These are phyloP conservation scores for Cynoglossus semilaevis DNA, from an alignment of 2,113 vertebrate species.

Conservation along the genomic window DNA sequence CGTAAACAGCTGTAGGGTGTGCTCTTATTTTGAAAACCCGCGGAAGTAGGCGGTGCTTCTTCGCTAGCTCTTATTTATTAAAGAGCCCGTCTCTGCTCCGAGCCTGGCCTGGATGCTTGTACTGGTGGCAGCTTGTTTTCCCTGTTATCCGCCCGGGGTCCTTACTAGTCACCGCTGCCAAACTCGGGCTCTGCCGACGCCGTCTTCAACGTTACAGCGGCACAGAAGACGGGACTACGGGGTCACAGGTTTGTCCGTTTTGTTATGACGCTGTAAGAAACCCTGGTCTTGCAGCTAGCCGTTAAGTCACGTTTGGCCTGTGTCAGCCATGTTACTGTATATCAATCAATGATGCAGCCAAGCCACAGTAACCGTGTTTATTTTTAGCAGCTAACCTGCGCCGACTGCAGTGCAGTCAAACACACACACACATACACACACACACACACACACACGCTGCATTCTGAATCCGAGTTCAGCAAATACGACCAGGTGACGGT, in stretches of 20 bases:
- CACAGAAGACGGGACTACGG: slow-evolving; percentile 42
- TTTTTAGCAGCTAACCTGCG: slow-evolving; percentile 71
- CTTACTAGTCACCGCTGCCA: slow-evolving; percentile 54
- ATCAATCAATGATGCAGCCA: slow-evolving; percentile 72
- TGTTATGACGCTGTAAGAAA: not conserved
- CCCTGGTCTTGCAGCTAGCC: slow-evolving; percentile 6
- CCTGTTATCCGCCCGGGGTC: slow-evolving; percentile 65
- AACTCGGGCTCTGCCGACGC: slow-evolving; percentile 60
- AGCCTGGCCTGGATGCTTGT: slow-evolving; percentile 18
- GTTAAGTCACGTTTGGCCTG: slow-evolving; percentile 51
- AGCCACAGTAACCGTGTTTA: slow-evolving; percentile 66
- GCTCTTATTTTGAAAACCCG: slow-evolving; percentile 49
- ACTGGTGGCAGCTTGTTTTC: slow-evolving; percentile 67
- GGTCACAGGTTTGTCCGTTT: slow-evolving; percentile 65
- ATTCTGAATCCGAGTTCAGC: not conserved
- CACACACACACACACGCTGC: not conserved
- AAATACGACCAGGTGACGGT: too few relatives aligned
- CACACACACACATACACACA: not conserved
- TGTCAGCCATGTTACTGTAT: slow-evolving; percentile 73
- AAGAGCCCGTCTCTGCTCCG: slow-evolving; percentile 40
- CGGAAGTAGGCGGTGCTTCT: slow-evolving; percentile 58
- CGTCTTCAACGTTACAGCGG: slow-evolving; percentile 38
- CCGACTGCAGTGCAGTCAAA: slow-evolving; percentile 41
- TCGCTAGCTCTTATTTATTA: slow-evolving; percentile 13
- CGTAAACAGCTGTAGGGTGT: not conserved